Conservation (phyloP, 2,797 vertebrate species). For the Netta rufina region DNA sequence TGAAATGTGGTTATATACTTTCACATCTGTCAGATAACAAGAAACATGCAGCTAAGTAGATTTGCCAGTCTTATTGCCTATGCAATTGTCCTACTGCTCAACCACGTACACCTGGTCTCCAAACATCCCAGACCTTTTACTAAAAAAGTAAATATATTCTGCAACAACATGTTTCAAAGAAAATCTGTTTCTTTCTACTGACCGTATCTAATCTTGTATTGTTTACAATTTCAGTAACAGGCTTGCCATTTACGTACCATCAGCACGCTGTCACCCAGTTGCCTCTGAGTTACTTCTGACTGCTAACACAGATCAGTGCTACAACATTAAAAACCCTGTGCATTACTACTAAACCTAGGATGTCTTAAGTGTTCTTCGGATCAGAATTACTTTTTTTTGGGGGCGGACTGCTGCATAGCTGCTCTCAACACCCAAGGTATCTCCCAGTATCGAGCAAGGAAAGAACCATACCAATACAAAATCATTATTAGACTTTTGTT, state of each 20-base stretch:
- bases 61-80: not conserved
- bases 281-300: not conserved
- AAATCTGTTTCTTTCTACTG: not conserved
- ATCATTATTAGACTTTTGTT: not conserved
- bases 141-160: not conserved
- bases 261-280: not conserved
- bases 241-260: not conserved
- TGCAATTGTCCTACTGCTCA: not conserved
- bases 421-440: not conserved
- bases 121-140: not conserved
- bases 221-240: not conserved
- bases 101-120: not conserved
- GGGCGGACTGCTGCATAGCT: not conserved
- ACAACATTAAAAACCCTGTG: not conserved
- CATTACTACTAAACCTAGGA: not conserved
- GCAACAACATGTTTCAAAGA: not conserved
- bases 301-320: not conserved
- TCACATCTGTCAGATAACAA: not conserved
- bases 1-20: not conserved
- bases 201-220: fast-evolving
- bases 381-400: not conserved
- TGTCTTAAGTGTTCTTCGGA: not conserved
- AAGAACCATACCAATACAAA: not conserved
- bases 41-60: fast-evolving
- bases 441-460: not conserved